A percentile compares a stretch with the other conserved stretches of the same genome.
Conservation (phyloP, 2,888 invertebrate genomes). For the Xestoiulus laeticollis region DNA sequence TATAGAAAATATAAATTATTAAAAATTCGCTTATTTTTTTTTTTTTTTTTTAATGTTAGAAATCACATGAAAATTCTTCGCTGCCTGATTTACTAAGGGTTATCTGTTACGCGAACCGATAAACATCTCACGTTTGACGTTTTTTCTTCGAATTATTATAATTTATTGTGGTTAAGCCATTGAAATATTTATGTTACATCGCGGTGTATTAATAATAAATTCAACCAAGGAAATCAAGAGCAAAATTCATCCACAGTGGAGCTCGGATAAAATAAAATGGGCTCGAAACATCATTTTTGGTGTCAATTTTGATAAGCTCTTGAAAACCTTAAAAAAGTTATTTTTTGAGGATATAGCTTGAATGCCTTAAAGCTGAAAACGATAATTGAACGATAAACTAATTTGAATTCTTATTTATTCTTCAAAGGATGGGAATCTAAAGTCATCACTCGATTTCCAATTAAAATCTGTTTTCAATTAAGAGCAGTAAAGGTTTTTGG, state of each 20-base stretch:
- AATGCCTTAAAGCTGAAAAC: too few relatives aligned
- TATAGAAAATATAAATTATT: not conserved
- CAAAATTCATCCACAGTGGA: not conserved
- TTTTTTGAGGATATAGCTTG: too few relatives aligned
- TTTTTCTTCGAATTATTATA: not conserved
- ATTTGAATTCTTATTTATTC: too few relatives aligned
- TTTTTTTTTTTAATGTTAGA: not conserved
- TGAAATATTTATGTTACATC: not conserved
- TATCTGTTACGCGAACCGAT: not conserved
- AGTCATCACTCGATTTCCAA: too few relatives aligned
- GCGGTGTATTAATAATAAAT: slow-evolving; percentile 9
- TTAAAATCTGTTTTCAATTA: too few relatives aligned
- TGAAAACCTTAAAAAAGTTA: not conserved
- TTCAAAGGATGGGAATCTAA: too few relatives aligned
- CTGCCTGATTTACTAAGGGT: not conserved
- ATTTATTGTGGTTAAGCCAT: slow-evolving; percentile 18
- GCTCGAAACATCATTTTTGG: not conserved
- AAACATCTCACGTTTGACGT: not conserved
- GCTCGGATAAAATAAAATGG: not conserved
- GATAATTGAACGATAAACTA: too few relatives aligned
- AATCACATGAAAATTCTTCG: not conserved
- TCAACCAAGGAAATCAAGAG: not conserved
- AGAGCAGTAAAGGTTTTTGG: too few relatives aligned
- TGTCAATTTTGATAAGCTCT: not conserved
- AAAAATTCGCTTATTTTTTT: not conserved